Conservation (phyloP, 2,797 vertebrate species). For the Squalus acanthias region DNA sequence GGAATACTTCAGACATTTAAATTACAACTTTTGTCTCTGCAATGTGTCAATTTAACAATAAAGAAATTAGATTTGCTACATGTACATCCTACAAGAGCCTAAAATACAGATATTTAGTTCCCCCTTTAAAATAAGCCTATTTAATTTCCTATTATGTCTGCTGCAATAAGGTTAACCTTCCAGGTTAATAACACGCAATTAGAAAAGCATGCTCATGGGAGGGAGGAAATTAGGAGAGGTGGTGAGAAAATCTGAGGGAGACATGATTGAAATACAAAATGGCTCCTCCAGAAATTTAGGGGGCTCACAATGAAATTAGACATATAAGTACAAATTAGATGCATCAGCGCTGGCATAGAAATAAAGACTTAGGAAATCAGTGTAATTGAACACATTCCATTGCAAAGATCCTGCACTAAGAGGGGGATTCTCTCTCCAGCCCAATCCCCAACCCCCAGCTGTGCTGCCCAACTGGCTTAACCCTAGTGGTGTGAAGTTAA, state of each 20-base stretch:
- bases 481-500: neutral
- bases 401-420: neutral
- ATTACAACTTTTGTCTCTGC: neutral
- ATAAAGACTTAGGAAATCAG: neutral
- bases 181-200: neutral
- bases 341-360: neutral
- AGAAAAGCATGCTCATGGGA: neutral
- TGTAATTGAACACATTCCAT: neutral
- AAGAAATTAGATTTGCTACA: neutral
- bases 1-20: slow-evolving; percentile 4
- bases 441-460: neutral
- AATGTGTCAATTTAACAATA: neutral
- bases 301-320: neutral
- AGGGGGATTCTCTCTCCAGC: neutral
- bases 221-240: neutral
- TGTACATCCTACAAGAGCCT: neutral
- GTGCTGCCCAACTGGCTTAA: neutral
- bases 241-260: neutral
- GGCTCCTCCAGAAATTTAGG: neutral
- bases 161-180: neutral
- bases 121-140: neutral
- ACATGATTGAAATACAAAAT: neutral
- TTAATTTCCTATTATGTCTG: neutral
- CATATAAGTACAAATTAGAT: neutral
- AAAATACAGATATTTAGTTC: neutral